Evolutionary conservation across 2,113 vertebrate species (phyloP), one percentile per base, ranked within the genome.

Genomic region (Ciconia boyciana): DNA sequence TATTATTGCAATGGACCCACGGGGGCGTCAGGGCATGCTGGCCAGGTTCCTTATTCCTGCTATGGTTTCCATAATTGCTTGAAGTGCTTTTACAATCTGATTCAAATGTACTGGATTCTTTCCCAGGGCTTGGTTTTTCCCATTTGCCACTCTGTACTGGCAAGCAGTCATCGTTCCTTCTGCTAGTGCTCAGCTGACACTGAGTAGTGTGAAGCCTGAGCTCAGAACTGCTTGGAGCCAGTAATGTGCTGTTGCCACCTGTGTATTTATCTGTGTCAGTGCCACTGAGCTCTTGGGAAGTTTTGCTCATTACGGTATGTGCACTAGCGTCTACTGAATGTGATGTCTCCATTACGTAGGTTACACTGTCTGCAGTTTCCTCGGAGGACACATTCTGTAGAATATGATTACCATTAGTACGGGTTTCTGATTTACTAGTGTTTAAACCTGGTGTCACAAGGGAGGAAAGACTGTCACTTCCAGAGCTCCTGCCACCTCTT

Each of bases 91-190:
- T 84, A 68, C 46, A 36, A 11, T 91, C 80, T 39, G 57, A 69
- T 60, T 76, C 58, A 32, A 77, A 89, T 14, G 77, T 39, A 66
- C 70, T 95, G 36, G 90, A 61, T 57, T 97, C 97, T 41, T 96
- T 94, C 79, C 84, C 85, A 57, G 91, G 58, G 68, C 62, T 57
- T 74, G 97, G 86, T 41, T 97, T 93, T 48, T 93, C 54, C 76
- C 97, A 96, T 78, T 96, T 70, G 76, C 96, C 97, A 28, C 93
- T 55, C 84, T 98, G 96, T 66, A 9, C 49, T 60, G 92, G 86
- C 91, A 83, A 48, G 79, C 22, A 54, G 48, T 90, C 88, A 11
- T 44, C 61, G 6, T 77, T 84, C 78, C 62, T 77, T 48, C 77
- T 52, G 5, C 15, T 65, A 34, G 52, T 6, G 29, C n/a, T 85